phyloP scores from a whole-genome alignment of 2,888 invertebrate genomes.

The Drosophila nr. perissopoda region DNA sequence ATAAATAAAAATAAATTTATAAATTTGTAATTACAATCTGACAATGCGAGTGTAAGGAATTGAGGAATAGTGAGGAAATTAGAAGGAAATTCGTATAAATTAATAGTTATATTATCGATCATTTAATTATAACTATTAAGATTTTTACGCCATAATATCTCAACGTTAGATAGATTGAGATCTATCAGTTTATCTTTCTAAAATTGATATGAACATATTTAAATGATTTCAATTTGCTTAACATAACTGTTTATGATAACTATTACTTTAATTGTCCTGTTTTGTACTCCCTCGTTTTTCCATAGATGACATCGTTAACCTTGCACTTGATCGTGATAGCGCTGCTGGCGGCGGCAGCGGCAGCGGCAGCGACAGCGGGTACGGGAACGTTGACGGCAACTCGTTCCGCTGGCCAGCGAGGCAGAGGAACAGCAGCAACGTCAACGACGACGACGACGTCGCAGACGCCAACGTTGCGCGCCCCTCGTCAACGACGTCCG shows the following conservation, averaged over 20 bases:
- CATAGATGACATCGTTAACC: constrained; percentile 82
- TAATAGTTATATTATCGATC: background rate
- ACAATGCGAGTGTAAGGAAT: background rate
- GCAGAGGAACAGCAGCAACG: constrained; percentile 65
- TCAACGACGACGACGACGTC: constrained; percentile 75
- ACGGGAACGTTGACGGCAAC: constrained; percentile 28
- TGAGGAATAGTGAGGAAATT: background rate
- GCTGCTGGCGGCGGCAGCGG: constrained; percentile 53
- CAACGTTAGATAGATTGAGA: no score
- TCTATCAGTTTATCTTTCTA: background rate
- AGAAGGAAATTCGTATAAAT: background rate
- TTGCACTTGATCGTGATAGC: constrained; percentile 84
- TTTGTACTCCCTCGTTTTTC: background rate
- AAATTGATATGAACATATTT: no score
- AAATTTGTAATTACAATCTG: background rate
- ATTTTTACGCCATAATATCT: background rate
- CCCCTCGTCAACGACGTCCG: constrained; percentile 81
- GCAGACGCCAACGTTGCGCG: constrained; percentile 84
- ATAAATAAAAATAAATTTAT: background rate
- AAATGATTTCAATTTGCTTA: background rate
- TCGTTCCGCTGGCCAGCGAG: constrained; percentile 44
- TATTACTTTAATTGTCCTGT: background rate
- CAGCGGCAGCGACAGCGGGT: constrained; percentile 31
- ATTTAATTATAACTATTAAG: background rate
- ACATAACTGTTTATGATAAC: background rate